Evolutionary conservation across 1,140 invertebrate genomes (phyloP).

Genomic region (Micrasema minimum): DNA sequence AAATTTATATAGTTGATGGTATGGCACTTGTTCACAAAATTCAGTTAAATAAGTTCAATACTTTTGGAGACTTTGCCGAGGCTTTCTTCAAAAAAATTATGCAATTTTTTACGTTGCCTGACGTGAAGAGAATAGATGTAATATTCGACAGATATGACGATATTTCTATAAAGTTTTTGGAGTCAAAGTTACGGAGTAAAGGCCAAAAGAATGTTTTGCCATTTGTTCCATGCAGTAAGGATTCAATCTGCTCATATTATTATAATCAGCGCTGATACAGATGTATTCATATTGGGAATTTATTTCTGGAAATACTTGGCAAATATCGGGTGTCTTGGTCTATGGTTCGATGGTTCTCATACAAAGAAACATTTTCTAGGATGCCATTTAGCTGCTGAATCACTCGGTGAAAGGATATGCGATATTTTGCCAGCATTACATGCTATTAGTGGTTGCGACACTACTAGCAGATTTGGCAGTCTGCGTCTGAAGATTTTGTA

Average conservation of each 20-base stretch:
- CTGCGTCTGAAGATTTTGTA: neutral
- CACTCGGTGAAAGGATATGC: neutral
- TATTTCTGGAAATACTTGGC: neutral
- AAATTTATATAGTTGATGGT: neutral
- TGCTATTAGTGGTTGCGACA: neutral
- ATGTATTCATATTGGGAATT: neutral
- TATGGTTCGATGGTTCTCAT: neutral
- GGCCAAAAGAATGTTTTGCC: neutral
- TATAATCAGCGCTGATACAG: neutral
- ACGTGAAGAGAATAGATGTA: neutral
- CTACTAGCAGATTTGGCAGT: neutral
- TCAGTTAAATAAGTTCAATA: no score
- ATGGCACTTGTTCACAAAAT: constrained; percentile 1
- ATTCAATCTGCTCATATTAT: neutral
- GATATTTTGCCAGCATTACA: neutral
- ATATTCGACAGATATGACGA: constrained; percentile 1
- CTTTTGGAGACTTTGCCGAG: neutral
- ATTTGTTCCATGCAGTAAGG: neutral
- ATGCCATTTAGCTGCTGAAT: neutral
- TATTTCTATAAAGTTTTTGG: neutral
- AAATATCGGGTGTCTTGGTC: neutral
- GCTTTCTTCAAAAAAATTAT: constrained; percentile 2
- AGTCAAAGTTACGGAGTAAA: neutral
- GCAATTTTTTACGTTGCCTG: neutral
- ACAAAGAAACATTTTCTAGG: neutral